Percentiles rank a stretch among this genome's conserved stretches.
These are phyloP conservation scores for Oligia strigilis DNA, from an alignment of 2,888 invertebrate species.

Conservation along the genomic window DNA sequence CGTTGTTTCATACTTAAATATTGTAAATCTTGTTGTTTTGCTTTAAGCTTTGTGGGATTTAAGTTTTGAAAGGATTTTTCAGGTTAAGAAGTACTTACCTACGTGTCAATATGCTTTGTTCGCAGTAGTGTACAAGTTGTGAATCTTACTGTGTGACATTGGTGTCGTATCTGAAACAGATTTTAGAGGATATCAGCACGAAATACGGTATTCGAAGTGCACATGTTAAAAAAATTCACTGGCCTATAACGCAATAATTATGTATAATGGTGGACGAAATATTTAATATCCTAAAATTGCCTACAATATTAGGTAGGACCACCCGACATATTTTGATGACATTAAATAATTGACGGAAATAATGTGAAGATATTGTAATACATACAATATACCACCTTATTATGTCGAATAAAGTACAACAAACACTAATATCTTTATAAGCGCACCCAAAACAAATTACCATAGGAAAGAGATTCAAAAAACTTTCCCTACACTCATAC, in stretches of 20 bases:
- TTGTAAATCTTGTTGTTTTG: slow-evolving; percentile 59
- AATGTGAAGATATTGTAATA: background rate
- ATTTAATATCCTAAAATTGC: background rate
- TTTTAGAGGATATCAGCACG: too few relatives aligned
- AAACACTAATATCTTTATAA: slow-evolving; percentile 85
- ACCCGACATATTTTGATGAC: background rate
- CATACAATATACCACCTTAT: slow-evolving; percentile 37
- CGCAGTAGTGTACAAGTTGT: background rate
- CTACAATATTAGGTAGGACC: too few relatives aligned
- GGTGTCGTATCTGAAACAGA: background rate
- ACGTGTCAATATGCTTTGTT: background rate
- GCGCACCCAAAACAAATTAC: slow-evolving; percentile 89
- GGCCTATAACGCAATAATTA: too few relatives aligned
- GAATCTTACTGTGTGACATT: background rate
- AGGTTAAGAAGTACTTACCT: background rate
- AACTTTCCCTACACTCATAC: slow-evolving; percentile 89
- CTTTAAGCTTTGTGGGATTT: slow-evolving; percentile 35
- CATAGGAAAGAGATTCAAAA: slow-evolving; percentile 89
- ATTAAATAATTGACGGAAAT: background rate
- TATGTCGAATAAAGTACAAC: slow-evolving; percentile 71
- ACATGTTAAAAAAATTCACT: background rate
- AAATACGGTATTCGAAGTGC: background rate
- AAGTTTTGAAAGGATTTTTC: slow-evolving; percentile 22
- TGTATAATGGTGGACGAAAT: background rate
- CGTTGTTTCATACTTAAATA: slow-evolving; percentile 72